phyloP scores from a whole-genome alignment of 2,797 vertebrate genomes.

The Cyclopterus lumpus region DNA sequence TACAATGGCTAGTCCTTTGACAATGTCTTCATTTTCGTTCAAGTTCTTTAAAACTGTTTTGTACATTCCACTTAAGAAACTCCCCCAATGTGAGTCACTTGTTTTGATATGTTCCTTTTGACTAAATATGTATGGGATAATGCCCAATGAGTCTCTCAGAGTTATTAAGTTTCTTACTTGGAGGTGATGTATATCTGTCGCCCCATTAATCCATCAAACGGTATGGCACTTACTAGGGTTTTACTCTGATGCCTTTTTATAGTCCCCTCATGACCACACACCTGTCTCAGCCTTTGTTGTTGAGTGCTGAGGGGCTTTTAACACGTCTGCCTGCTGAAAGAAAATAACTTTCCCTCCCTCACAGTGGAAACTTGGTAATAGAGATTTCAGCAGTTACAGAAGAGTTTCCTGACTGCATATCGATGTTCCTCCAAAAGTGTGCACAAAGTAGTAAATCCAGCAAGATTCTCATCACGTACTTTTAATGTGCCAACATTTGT shows the following conservation, averaged over 20 bases:
- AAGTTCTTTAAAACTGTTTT: neutral
- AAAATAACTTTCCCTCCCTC: slow-evolving; percentile 27
- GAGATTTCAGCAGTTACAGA: neutral
- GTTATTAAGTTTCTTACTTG: slow-evolving; percentile 1
- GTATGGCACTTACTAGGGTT: slow-evolving; percentile 45
- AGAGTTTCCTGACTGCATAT: neutral
- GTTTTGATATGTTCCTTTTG: neutral
- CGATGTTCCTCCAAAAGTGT: neutral
- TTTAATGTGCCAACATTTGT: neutral
- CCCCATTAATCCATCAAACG: slow-evolving; percentile 28
- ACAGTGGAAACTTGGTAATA: slow-evolving; percentile 25
- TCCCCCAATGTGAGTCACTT: neutral
- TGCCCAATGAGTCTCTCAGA: neutral
- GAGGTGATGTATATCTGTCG: slow-evolving; percentile 7
- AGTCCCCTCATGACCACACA: slow-evolving; percentile 49
- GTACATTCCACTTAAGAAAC: neutral
- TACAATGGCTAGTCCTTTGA: too few species aligned
- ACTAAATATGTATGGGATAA: neutral
- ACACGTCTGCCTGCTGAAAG: neutral
- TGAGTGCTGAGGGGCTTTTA: slow-evolving; percentile 16
- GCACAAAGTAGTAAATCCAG: neutral
- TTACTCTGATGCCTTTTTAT: slow-evolving; percentile 55
- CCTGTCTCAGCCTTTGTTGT: slow-evolving; percentile 50
- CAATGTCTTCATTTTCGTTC: neutral
- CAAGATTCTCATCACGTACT: neutral